Base-by-base conservation (phyloP, 2,113 vertebrate species). In the Nymphicus hollandicus region DNA sequence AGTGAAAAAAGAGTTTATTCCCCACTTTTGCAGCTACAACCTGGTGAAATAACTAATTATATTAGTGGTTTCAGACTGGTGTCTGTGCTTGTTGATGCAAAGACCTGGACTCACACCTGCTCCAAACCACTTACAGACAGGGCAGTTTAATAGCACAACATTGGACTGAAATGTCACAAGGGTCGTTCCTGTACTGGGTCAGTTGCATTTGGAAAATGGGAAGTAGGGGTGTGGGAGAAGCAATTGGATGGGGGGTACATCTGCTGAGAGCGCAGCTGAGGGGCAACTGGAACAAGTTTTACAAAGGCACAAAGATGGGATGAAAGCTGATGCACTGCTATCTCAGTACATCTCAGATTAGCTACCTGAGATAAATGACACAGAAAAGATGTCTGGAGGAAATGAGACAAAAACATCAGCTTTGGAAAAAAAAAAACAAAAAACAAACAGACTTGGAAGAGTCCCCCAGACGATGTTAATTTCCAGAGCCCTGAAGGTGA, bases 181-280 rank as follows among this genome's bases (percentile, higher is more conserved):
- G 4, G 6, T 28, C 0, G 0, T 47, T 87, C 43, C 39, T 60
- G 4, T 64, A 3, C 3, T 44, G 27, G 3, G 28, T 69, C 18
- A 33, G 18, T 55, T 56, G 20, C 5, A 14, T 68, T 56, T 44
- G 44, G 33, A 76, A 16, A 39, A 63, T 3, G 44, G 23, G 35
- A 76, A 56, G 9, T 31, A 29, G 33, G 29, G 3, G 11, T 9
- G 3, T 33, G 11, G 29, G 50, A 68, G 55, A 60, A 68, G 3
- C 55, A 63, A 17, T 52, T 9, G 76, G 16, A 16, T 28, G 18
- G 13, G 27, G 10, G 3, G 10, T 0, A 8, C 5, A 17, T 72
- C 33, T 76, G 16, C 24, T 87, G 16, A 35, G 8, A 46, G 11
- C 24, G 4, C 8, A 68, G 31, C 49, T 74, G 37, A 53, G 18